Evolutionary conservation across 2,888 invertebrate genomes (phyloP).

Genomic region (Eudemis profundana): DNA sequence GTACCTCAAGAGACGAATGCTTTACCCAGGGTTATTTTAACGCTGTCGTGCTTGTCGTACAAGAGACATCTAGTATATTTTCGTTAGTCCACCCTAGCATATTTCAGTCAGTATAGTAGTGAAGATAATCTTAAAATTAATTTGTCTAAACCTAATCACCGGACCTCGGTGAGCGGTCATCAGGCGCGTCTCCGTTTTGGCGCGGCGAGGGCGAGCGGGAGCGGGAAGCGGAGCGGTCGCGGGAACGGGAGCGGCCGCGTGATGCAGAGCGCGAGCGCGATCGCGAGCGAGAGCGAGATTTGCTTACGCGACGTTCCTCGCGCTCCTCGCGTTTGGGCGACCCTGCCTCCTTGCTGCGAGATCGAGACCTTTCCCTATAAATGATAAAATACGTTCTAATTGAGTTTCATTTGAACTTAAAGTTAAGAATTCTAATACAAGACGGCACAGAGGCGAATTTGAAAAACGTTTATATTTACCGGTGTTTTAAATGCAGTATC

Average conservation of each 20-base stretch:
- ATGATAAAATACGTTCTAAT: slow-evolving; percentile 45
- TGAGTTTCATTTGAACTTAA: too few relatives aligned
- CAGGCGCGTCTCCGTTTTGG: slow-evolving; percentile 71
- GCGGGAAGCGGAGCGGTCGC: slow-evolving; percentile 64
- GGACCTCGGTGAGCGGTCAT: slow-evolving; percentile 78
- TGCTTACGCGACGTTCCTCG: slow-evolving; percentile 69
- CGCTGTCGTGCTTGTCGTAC: not conserved
- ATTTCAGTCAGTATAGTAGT: slow-evolving; percentile 37
- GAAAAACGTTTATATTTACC: too few relatives aligned
- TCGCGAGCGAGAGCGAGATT: slow-evolving; percentile 70
- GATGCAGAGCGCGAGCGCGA: slow-evolving; percentile 61
- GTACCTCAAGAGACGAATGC: too few relatives aligned
- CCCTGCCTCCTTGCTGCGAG: slow-evolving; percentile 86
- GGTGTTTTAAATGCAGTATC: too few relatives aligned
- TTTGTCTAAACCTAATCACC: slow-evolving; percentile 63
- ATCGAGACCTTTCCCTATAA: slow-evolving; percentile 88
- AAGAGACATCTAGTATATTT: not conserved
- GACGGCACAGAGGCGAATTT: too few relatives aligned
- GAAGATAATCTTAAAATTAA: slow-evolving; percentile 23
- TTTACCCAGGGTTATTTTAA: too few relatives aligned
- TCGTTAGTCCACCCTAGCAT: not conserved
- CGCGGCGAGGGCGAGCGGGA: slow-evolving; percentile 71
- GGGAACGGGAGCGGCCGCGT: slow-evolving; percentile 65
- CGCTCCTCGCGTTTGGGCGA: slow-evolving; percentile 73
- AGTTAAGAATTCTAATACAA: too few relatives aligned